Conservation (phyloP, 2,113 vertebrate genomes). For the Suncus etruscus region DNA sequence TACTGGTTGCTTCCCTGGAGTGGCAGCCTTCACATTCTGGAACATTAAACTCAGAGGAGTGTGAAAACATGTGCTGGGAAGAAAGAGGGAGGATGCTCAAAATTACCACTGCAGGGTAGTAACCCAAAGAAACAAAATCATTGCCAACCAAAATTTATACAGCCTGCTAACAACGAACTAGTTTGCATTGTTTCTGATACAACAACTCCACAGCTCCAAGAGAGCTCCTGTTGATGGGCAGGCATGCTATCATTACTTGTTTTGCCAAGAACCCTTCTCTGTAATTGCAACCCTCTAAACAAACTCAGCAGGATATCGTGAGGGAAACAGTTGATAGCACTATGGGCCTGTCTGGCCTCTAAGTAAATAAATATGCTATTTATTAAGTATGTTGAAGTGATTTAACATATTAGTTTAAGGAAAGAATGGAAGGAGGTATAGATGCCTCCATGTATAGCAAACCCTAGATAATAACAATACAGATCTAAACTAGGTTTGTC, state of each 20-base stretch:
- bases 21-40: neutral
- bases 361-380: slow-evolving; percentile 67
- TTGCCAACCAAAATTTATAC: slow-evolving; percentile 1
- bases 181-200: slow-evolving; percentile 52
- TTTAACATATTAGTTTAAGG: slow-evolving; percentile 74
- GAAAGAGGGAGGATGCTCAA: slow-evolving; percentile 9
- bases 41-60: slow-evolving; percentile 26
- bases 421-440: slow-evolving; percentile 49
- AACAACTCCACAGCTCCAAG: slow-evolving; percentile 48
- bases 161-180: neutral
- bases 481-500: slow-evolving; percentile 34
- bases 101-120: neutral
- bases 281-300: slow-evolving; percentile 68
- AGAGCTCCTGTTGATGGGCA: slow-evolving; percentile 56
- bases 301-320: slow-evolving; percentile 33
- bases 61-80: slow-evolving; percentile 19
- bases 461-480: neutral
- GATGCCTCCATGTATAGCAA: slow-evolving; percentile 55
- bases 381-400: slow-evolving; percentile 74
- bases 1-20: neutral
- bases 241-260: slow-evolving; percentile 67
- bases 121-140: slow-evolving; percentile 29
- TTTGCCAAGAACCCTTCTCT: slow-evolving; percentile 52
- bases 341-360: slow-evolving; percentile 47
- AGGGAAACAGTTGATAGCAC: slow-evolving; percentile 57